These are phyloP conservation scores for Oryzias dopingdopingensis DNA, from an alignment of 2,797 vertebrate genomes.

Conservation along the genomic window DNA sequence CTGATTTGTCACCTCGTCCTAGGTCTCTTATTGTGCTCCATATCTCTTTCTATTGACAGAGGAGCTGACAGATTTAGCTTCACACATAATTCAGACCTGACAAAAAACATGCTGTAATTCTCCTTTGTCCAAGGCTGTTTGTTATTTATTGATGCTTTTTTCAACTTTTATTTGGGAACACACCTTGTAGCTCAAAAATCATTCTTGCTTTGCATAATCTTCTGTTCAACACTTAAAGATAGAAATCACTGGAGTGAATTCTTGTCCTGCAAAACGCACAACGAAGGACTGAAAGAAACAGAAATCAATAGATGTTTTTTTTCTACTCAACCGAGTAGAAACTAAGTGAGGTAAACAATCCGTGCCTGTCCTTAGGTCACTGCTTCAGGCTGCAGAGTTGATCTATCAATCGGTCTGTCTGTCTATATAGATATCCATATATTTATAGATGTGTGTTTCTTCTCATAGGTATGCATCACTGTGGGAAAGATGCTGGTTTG, in stretches of 20 bases:
- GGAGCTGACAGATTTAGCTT: slow-evolving; percentile 38
- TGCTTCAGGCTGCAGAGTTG: slow-evolving; percentile 40
- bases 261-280: slow-evolving; percentile 5
- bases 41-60: slow-evolving; percentile 44
- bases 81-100: slow-evolving; percentile 40
- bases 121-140: neutral
- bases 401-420: neutral
- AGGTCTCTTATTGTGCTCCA: slow-evolving; percentile 47
- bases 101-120: slow-evolving; percentile 19
- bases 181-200: neutral
- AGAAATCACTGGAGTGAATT: slow-evolving; percentile 3
- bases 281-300: slow-evolving; percentile 19
- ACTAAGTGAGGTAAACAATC: slow-evolving; percentile 28
- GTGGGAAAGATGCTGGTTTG: too few species aligned
- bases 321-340: slow-evolving; percentile 30
- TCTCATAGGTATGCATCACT: too few species aligned
- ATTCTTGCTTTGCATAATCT: neutral
- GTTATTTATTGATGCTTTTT: slow-evolving; percentile 15
- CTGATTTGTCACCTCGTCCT: slow-evolving; percentile 67
- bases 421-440: too few species aligned
- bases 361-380: slow-evolving; percentile 71
- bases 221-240: neutral
- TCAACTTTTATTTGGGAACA: slow-evolving; percentile 1
- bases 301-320: slow-evolving; percentile 33
- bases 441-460: too few species aligned